Evolutionary conservation across 2,113 vertebrate species (phyloP).

Genomic region (Theristicus caerulescens): DNA sequence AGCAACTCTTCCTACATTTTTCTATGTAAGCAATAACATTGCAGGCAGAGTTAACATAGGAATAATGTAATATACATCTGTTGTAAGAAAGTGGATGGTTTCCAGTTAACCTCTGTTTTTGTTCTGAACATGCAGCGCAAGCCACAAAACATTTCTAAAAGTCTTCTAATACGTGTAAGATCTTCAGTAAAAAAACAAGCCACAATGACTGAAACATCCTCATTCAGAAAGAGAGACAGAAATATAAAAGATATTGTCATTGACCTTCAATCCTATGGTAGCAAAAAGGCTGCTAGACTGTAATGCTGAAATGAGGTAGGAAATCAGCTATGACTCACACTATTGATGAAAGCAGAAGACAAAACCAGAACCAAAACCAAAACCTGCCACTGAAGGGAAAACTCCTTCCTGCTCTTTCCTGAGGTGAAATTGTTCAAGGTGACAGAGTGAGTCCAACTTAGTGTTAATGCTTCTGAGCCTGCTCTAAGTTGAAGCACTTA

Average conservation of each 20-base stretch:
- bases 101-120: background rate
- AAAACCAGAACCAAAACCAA: background rate
- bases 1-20: background rate
- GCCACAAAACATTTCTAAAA: background rate
- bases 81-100: background rate
- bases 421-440: background rate
- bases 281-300: background rate
- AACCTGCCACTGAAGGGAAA: background rate
- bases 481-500: background rate
- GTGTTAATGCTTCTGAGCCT: background rate
- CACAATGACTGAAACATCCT: background rate
- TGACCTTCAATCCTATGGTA: background rate
- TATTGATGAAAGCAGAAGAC: background rate
- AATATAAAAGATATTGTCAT: background rate
- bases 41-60: background rate
- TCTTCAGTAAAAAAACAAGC: background rate
- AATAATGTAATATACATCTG: background rate
- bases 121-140: background rate
- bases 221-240: background rate
- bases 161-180: accelerated
- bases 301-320: background rate
- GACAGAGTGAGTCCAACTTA: background rate
- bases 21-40: background rate
- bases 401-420: background rate
- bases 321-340: background rate